Percentiles rank a stretch among this genome's conserved stretches.
These are phyloP conservation scores for Alauda arvensis DNA, from an alignment of 2,797 vertebrate genomes.

Conservation along the genomic window DNA sequence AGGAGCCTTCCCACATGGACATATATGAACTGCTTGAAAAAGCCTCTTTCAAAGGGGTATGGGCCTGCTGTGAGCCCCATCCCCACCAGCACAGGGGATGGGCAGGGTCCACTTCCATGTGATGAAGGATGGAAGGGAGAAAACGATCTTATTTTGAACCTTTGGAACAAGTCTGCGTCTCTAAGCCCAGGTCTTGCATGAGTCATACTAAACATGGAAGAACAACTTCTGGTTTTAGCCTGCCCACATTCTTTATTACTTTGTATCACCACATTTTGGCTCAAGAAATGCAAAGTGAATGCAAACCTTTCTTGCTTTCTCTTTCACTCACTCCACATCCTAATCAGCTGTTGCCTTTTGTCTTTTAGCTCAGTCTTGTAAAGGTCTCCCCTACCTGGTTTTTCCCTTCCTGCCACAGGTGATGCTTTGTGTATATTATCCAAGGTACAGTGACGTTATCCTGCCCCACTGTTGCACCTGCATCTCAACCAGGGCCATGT, in stretches of 20 bases:
- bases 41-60: neutral
- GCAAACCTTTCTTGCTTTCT: neutral
- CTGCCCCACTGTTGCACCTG: neutral
- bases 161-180: neutral
- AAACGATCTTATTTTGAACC: neutral
- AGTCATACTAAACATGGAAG: neutral
- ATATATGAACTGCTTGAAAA: neutral
- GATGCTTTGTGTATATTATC: neutral
- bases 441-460: neutral
- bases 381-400: neutral
- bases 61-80: neutral
- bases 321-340: neutral
- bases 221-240: neutral
- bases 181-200: neutral
- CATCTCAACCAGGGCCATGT: neutral
- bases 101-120: neutral
- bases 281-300: neutral
- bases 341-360: neutral
- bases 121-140: neutral
- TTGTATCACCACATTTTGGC: neutral
- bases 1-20: neutral
- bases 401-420: neutral
- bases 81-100: neutral
- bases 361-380: neutral
- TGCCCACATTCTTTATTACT: neutral